Conservation (phyloP, 2,113 vertebrate genomes). For the Cheilinus undulatus region DNA sequence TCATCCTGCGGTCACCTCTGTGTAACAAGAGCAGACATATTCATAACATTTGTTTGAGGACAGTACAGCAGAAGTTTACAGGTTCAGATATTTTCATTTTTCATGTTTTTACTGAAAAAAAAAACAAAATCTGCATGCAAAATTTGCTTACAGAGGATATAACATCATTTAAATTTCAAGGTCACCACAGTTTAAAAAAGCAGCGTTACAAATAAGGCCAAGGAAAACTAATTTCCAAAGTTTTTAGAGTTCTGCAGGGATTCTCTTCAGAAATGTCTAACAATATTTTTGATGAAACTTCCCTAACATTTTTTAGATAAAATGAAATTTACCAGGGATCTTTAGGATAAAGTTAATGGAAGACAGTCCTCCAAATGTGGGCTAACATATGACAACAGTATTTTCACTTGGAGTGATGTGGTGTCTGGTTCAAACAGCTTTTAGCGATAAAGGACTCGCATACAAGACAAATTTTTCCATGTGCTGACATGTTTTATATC, state of each 20-base stretch:
- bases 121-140: conserved; percentile 1
- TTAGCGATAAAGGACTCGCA: not conserved
- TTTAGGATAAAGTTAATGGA: not conserved
- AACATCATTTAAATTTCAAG: not conserved
- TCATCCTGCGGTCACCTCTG: conserved; percentile 30
- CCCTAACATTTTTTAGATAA: not conserved
- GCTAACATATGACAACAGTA: not conserved
- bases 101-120: conserved; percentile 1
- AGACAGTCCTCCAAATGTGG: not conserved
- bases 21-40: conserved; percentile 3
- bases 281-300: not conserved
- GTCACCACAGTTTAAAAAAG: not conserved
- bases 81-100: not conserved
- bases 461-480: too few relatives aligned
- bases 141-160: not conserved
- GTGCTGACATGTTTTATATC: too few relatives aligned
- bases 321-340: not conserved
- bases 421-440: not conserved
- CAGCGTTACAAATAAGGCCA: not conserved
- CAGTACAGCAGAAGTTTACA: not conserved
- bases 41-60: not conserved
- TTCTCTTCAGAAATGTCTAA: not conserved
- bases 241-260: not conserved
- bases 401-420: too few relatives aligned
- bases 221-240: conserved; percentile 15